These are phyloP conservation scores for Rhagonycha lutea DNA, from an alignment of 2,888 invertebrate species.

Conservation along the genomic window DNA sequence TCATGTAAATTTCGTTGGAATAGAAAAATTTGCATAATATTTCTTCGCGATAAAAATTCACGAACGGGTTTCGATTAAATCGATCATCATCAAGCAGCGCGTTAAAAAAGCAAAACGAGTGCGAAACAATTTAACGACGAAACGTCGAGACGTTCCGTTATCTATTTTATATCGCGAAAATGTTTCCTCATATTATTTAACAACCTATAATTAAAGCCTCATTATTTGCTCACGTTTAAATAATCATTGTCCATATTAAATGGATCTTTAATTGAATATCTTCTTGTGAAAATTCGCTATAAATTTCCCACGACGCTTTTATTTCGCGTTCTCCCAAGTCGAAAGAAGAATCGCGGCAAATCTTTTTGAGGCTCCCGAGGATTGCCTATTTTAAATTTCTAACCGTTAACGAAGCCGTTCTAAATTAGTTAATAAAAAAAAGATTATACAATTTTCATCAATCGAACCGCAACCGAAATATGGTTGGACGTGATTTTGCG, in stretches of 20 bases:
- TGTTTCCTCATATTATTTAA: not conserved
- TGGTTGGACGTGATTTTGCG: not conserved
- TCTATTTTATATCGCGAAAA: not conserved
- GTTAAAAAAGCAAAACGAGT: not conserved
- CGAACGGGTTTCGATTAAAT: not conserved
- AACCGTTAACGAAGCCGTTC: not conserved
- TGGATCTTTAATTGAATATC: constrained; percentile 20
- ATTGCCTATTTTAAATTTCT: not conserved
- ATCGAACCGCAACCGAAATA: constrained; percentile 1
- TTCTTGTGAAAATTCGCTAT: constrained; percentile 6
- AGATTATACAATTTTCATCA: constrained; percentile 1
- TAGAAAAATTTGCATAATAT: not conserved
- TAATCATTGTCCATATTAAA: constrained; percentile 22
- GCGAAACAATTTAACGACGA: too few species aligned
- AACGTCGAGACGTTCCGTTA: not conserved
- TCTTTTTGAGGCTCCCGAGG: not conserved
- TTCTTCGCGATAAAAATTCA: not conserved
- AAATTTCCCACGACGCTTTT: not conserved
- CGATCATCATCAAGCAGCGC: not conserved
- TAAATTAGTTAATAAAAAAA: not conserved
- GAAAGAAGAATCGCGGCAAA: not conserved
- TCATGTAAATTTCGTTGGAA: constrained; percentile 7
- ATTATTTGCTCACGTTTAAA: constrained; percentile 19
- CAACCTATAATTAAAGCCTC: constrained; percentile 10
- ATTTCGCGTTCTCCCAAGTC: not conserved